A percentile compares a stretch with the other conserved stretches of the same genome.
phyloP scores from a whole-genome alignment of 2,113 vertebrate species.

The Corvus hawaiiensis region DNA sequence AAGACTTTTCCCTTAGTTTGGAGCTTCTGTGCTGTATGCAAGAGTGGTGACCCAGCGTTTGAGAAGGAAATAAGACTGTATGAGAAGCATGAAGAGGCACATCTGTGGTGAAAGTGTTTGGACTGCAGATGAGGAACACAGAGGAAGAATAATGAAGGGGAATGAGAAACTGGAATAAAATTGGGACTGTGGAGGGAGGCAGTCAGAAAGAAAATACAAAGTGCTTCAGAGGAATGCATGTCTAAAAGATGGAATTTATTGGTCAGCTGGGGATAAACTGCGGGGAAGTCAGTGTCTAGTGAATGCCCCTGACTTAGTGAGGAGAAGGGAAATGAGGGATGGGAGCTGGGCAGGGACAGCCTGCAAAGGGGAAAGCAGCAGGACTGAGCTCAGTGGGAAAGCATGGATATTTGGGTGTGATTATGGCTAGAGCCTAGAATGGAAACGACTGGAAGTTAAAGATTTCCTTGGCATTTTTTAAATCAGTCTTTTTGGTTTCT shows the following conservation, averaged over 20 bases:
- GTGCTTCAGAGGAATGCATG: not conserved
- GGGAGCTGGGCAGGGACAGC: not conserved
- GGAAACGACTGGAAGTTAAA: not conserved
- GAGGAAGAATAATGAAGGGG: not conserved
- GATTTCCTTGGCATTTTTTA: not conserved
- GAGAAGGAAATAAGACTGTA: not conserved
- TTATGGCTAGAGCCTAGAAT: not conserved
- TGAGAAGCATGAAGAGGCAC: not conserved
- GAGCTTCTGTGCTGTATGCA: not conserved
- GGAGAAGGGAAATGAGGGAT: not conserved
- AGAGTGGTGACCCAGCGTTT: not conserved
- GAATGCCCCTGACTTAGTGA: not conserved
- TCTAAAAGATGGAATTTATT: not conserved
- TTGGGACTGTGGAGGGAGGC: not conserved
- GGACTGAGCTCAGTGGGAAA: not conserved
- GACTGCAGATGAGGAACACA: not conserved
- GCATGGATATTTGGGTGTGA: fast-evolving
- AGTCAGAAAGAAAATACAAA: not conserved
- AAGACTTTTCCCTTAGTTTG: not conserved
- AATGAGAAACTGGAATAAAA: not conserved
- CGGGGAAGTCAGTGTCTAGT: not conserved
- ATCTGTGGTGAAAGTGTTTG: not conserved
- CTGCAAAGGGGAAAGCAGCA: not conserved
- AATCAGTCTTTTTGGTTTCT: not conserved
- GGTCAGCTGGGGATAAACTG: not conserved